These are phyloP conservation scores for Pseudoips prasinana DNA, from an alignment of 2,888 invertebrate species.

Conservation along the genomic window DNA sequence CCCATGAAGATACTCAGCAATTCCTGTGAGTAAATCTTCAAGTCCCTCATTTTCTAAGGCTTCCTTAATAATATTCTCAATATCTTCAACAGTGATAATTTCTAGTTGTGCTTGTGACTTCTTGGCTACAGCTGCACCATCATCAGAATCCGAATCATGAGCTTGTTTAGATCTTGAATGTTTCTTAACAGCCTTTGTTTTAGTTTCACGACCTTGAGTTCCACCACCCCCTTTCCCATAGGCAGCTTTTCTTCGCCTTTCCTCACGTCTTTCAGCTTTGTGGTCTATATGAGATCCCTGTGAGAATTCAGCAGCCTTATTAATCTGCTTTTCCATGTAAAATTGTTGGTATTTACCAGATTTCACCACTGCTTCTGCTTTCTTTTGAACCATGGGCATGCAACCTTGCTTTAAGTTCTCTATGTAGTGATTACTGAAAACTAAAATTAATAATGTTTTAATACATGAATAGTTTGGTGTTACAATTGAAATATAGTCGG, in stretches of 20 bases:
- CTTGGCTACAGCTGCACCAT: constrained; percentile 64
- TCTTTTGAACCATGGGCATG: constrained; percentile 83
- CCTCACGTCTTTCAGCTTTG: constrained; percentile 90
- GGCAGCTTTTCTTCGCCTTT: constrained; percentile 92
- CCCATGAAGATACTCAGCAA: constrained; percentile 87
- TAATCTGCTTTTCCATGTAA: constrained; percentile 85
- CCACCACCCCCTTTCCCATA: constrained; percentile 96
- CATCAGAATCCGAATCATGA: constrained; percentile 87
- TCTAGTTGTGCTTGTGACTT: constrained; percentile 77
- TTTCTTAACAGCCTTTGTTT: constrained; percentile 96
- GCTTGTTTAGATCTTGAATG: constrained; percentile 82
- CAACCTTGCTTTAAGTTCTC: constrained; percentile 86
- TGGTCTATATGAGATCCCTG: constrained; percentile 66
- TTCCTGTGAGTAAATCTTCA: constrained; percentile 85
- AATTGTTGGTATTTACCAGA: constrained; percentile 89
- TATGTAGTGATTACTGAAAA: constrained; percentile 86
- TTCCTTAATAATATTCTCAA: constrained; percentile 84
- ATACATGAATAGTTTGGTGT: too few relatives aligned
- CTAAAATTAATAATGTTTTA: too few relatives aligned
- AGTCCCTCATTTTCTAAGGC: constrained; percentile 87
- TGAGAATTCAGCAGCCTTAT: constrained; percentile 58
- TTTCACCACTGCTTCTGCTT: constrained; percentile 86
- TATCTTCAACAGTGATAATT: constrained; percentile 85
- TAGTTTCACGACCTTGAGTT: constrained; percentile 96
- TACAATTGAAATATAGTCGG: too few relatives aligned